A percentile compares a stretch with the other conserved stretches of the same genome.
phyloP scores from a whole-genome alignment of 2,797 vertebrate genomes.

The Sebastes taczanowskii region DNA sequence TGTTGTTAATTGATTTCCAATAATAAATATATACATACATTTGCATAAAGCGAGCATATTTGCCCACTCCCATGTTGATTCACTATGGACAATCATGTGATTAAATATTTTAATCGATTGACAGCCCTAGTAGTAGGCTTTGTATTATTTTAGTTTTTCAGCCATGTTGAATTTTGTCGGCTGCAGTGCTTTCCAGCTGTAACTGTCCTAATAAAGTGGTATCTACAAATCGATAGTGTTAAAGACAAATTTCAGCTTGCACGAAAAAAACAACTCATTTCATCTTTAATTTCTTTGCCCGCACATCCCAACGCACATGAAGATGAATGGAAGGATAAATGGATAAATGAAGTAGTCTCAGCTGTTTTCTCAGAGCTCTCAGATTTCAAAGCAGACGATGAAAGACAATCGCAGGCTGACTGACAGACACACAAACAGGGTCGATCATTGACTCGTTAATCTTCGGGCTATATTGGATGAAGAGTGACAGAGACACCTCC shows the following conservation, averaged over 20 bases:
- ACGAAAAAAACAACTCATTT: neutral
- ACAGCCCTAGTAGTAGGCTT: too few species aligned
- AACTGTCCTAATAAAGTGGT: constrained; percentile 1
- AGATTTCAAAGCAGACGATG: neutral
- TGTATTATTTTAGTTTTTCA: neutral
- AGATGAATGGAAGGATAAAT: neutral
- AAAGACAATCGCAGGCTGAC: constrained; percentile 11
- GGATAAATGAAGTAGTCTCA: neutral
- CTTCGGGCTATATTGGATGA: constrained; percentile 53
- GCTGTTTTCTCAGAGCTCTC: neutral
- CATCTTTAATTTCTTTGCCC: neutral
- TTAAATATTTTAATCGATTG: too few species aligned
- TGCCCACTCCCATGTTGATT: too few species aligned
- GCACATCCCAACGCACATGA: neutral
- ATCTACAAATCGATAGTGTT: neutral
- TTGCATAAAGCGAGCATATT: too few species aligned
- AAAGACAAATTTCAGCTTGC: neutral
- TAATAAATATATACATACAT: too few species aligned
- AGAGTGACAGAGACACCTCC: constrained; percentile 49
- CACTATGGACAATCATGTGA: too few species aligned
- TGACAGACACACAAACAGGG: constrained; percentile 25
- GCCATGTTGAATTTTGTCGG: neutral
- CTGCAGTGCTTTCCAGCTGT: neutral
- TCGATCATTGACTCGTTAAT: constrained; percentile 56
- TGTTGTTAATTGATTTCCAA: too few species aligned